Evolutionary conservation across 2,888 invertebrate species (phyloP).

Genomic region (Lottia scabra): DNA sequence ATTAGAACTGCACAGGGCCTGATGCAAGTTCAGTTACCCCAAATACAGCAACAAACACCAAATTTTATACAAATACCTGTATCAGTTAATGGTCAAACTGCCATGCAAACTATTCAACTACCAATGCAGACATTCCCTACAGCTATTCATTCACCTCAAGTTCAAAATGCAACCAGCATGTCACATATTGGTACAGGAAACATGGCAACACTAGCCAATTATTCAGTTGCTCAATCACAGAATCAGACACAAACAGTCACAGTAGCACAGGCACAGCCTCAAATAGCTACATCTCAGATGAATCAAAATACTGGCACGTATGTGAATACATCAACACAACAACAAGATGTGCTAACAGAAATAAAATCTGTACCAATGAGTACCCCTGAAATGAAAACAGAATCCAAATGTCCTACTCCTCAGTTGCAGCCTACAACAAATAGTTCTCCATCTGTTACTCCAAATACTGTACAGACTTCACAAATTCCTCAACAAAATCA

Average conservation of each 20-base stretch:
- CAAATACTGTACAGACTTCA: not conserved
- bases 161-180: conserved; percentile 17
- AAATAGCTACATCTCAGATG: conserved; percentile 15
- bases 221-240: conserved; percentile 5
- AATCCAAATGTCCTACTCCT: conserved; percentile 9
- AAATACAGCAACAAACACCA: conserved; percentile 53
- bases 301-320: conserved; percentile 19
- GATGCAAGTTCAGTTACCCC: conserved; percentile 77
- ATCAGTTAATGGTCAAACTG: conserved; percentile 89
- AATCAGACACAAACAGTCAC: conserved; percentile 23
- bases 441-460: not conserved
- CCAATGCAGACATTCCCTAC: conserved; percentile 83
- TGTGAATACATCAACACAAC: conserved; percentile 25
- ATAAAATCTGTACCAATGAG: not conserved
- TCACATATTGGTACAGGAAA: conserved; percentile 19
- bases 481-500: not conserved
- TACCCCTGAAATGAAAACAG: not conserved
- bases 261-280: conserved; percentile 15
- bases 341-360: not conserved
- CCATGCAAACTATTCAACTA: conserved; percentile 94
- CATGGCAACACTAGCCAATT: conserved; percentile 20
- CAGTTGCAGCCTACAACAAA: conserved; percentile 9
- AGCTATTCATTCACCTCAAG: conserved; percentile 36
- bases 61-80: conserved; percentile 90
- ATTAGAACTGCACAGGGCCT: conserved; percentile 47